A percentile compares a stretch with the other conserved stretches of the same genome.
Conservation (phyloP, 2,113 vertebrate genomes). For the Hiodon alosoides region DNA sequence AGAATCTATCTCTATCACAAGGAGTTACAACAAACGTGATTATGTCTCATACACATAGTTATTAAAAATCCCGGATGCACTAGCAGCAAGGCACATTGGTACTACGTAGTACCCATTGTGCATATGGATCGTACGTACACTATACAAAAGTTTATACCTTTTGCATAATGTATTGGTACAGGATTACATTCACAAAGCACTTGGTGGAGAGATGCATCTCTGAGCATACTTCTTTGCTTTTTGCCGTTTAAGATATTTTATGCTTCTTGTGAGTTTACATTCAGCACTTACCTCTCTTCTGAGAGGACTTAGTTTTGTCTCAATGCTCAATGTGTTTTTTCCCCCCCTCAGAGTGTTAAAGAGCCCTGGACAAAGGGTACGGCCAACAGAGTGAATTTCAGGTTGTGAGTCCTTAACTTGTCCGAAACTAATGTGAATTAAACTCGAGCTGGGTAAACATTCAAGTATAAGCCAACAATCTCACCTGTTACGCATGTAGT, state of each 20-base stretch:
- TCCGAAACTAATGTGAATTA: conserved; percentile 84
- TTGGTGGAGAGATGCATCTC: conserved; percentile 21
- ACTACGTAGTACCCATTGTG: too few species aligned
- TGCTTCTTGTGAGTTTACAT: conserved; percentile 49
- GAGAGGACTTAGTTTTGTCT: conserved; percentile 69
- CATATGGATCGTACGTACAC: too few species aligned
- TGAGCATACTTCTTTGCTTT: conserved; percentile 43
- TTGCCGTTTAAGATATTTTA: conserved; percentile 39
- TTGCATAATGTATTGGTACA: not conserved
- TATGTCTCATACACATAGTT: too few species aligned
- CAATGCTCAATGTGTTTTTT: conserved; percentile 98
- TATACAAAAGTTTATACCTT: too few species aligned
- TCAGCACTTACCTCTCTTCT: conserved; percentile 51
- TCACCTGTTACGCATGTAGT: not conserved
- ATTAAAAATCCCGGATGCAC: too few species aligned
- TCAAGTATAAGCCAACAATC: conserved; percentile 68
- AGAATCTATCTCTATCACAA: too few species aligned
- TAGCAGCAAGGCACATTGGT: too few species aligned
- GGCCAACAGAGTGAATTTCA: conserved; percentile 99
- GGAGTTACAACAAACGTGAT: too few species aligned
- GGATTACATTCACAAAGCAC: conserved; percentile 31
- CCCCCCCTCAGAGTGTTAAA: conserved; percentile 94
- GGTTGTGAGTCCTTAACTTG: conserved; percentile 96
- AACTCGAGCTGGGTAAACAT: conserved; percentile 89
- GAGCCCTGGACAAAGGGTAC: conserved; percentile 96